Conservation (phyloP, 1,140 invertebrate species). For the Drosophila carrolli region DNA sequence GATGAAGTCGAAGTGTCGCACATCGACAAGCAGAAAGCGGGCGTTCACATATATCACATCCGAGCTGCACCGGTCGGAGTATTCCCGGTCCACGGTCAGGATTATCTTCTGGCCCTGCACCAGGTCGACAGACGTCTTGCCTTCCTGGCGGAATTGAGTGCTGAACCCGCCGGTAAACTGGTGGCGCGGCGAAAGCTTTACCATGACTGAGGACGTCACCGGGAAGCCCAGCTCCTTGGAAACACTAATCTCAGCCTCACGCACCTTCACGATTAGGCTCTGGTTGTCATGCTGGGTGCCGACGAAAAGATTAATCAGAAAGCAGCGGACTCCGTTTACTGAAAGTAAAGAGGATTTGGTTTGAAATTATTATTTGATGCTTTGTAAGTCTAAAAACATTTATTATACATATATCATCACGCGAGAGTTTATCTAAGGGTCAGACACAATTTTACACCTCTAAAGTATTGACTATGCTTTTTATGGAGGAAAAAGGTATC, state of each 20-base stretch:
- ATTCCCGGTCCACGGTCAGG: conserved; percentile 61
- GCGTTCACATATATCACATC: conserved; percentile 70
- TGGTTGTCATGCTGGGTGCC: conserved; percentile 63
- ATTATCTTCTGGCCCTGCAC: conserved; percentile 22
- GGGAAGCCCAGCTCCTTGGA: conserved; percentile 68
- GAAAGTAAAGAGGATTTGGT: neutral
- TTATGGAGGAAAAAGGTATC: no score
- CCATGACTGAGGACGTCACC: conserved; percentile 67
- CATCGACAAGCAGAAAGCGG: conserved; percentile 56
- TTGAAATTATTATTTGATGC: no score
- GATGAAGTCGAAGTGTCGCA: conserved; percentile 61
- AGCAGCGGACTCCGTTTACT: conserved; percentile 67
- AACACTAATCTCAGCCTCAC: conserved; percentile 64
- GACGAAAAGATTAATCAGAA: conserved; percentile 61
- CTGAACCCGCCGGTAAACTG: conserved; percentile 67
- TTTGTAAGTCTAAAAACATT: no score
- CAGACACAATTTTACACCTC: no score
- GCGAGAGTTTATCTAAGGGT: no score
- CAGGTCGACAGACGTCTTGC: conserved; percentile 1
- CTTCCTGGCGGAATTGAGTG: neutral
- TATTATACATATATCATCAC: no score
- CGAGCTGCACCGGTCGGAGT: conserved; percentile 25
- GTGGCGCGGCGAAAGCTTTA: conserved; percentile 63
- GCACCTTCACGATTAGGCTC: conserved; percentile 60
- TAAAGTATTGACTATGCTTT: no score